These are phyloP conservation scores for Gymnopithys bicolor DNA, from an alignment of 2,797 vertebrate species.

Conservation along the genomic window DNA sequence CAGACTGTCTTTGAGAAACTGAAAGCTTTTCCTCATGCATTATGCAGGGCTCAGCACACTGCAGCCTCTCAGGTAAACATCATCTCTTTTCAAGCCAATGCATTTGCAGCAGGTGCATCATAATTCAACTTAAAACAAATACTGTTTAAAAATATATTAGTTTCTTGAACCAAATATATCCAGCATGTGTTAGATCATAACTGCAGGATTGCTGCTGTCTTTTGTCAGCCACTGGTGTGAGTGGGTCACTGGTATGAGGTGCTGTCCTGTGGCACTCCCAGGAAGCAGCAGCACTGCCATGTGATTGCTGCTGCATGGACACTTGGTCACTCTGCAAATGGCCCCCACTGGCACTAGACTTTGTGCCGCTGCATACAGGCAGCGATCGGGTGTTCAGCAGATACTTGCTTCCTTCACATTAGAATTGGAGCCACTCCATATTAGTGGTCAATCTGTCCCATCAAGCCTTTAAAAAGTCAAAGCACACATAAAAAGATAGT, in stretches of 20 bases:
- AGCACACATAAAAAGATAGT: not conserved
- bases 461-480: not conserved
- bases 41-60: not conserved
- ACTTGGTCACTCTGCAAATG: not conserved
- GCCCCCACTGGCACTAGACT: not conserved
- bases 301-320: not conserved
- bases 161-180: not conserved
- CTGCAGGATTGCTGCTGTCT: not conserved
- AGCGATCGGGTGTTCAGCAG: accelerated
- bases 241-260: not conserved
- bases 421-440: not conserved
- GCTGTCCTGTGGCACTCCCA: not conserved
- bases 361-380: accelerated
- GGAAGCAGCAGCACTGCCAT: not conserved
- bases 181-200: not conserved
- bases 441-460: not conserved
- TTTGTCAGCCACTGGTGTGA: not conserved
- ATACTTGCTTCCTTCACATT: not conserved
- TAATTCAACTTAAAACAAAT: not conserved
- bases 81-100: not conserved
- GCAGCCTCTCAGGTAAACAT: not conserved
- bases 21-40: not conserved
- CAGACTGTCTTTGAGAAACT: not conserved
- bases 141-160: not conserved
- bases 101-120: not conserved